Base-by-base conservation (phyloP, 1,140 invertebrate genomes). In the Melanaphis sacchari region DNA sequence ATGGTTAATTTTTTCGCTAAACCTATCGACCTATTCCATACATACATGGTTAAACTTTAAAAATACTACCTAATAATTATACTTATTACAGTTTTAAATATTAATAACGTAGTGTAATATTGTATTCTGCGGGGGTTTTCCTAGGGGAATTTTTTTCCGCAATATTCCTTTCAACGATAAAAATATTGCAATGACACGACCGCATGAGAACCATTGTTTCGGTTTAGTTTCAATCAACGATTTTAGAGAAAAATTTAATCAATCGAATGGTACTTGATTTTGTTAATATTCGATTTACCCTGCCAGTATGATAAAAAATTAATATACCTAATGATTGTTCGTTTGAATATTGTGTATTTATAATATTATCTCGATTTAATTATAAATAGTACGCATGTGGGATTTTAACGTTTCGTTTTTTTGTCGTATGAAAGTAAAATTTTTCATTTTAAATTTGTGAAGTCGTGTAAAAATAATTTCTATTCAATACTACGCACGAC, bases 381-480 rank as follows among this genome's bases (percentile, higher is more conserved):
- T 66, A 66, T 66, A 31, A 3, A 66, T 66, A 4, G 31, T n/a
- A 76, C 2, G n/a, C 41, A 26, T 41, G 26, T 40, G 36, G 22
- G 36, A 84, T 84, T 84, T 84, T 26, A n/a, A 76, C n/a, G 36
- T 15, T n/a, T 7, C 59, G 59, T n/a, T 84, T 40, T 40, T 84
- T 84, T 84, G 82, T 41, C 38, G 38, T 84, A 21, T 9, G 41
- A 87, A 41, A n/a, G 11, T 43, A 18, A 87, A 87, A 84, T 84
- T 40, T 15, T 84, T 84, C 4, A 76, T 41, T 87, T 87, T 11
- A 43, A n/a, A 76, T 76, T n/a, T 36, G 46, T 89, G 43, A 52
- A 89, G 7, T 38, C 87, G 87, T 89, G 38, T 7, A 89, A 89
- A 76, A 18, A 89, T 52, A 38, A 89, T 89, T 89, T 52, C 46